Percentiles rank a stretch among this genome's conserved stretches.
Evolutionary conservation across 1,140 invertebrate species (phyloP).

Genomic region (Trichomalopsis sarcophagae): DNA sequence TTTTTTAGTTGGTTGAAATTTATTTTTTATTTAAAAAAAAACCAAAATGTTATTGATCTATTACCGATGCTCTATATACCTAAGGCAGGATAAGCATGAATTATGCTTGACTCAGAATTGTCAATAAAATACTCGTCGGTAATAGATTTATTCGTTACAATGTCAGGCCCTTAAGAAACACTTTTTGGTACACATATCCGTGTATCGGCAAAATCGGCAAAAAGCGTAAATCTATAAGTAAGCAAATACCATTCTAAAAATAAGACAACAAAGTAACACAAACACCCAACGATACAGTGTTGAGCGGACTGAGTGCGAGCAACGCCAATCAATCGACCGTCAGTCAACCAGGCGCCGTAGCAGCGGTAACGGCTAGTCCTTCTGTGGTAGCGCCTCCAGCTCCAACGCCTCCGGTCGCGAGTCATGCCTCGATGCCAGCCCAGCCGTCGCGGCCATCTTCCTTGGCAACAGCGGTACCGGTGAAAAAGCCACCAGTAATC

Average conservation of each 20-base stretch:
- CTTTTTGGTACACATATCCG: neutral
- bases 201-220: neutral
- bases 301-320: constrained; percentile 19
- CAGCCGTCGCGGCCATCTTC: constrained; percentile 72
- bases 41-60: neutral
- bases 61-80: neutral
- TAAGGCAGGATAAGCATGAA: neutral
- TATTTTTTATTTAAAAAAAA: neutral
- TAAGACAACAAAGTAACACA: constrained; percentile 13
- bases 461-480: constrained; percentile 70
- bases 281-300: constrained; percentile 32
- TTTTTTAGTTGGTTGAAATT: constrained; percentile 30
- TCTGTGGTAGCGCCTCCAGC: constrained; percentile 61
- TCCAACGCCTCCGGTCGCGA: constrained; percentile 66
- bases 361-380: constrained; percentile 55
- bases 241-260: neutral
- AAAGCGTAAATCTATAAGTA: neutral
- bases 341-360: constrained; percentile 41
- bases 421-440: constrained; percentile 72
- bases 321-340: neutral
- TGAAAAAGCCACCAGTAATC: constrained; percentile 69
- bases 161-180: neutral
- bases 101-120: neutral
- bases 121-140: neutral
- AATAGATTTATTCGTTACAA: neutral